Evolutionary conservation across 2,888 invertebrate genomes (phyloP), one percentile per base, ranked within the genome.

Genomic region (Lumbricus terrestris): DNA sequence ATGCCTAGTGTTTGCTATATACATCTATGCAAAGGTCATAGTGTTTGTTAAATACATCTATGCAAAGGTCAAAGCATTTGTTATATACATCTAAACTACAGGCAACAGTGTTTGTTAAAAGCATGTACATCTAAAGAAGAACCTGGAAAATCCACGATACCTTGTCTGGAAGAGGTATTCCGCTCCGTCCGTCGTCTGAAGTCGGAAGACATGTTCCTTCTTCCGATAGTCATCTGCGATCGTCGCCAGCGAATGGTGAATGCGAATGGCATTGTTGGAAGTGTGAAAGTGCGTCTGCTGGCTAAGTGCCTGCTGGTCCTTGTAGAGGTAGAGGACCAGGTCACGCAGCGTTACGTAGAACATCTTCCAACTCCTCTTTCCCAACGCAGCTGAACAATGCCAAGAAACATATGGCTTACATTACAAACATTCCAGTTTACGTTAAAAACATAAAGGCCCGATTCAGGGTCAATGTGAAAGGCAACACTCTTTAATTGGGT

Each of bases 351-450:
- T 98, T 95, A 98, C 98, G 96, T 98, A 99, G 96, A 98, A 98
- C 98, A 99, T 99, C 96, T 98, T 98, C 99, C 99, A 99, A 90
- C 98, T 98, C 93, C 99, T 97, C 94, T 98, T 98, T 88, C 99
- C 99, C 95, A 99, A 97, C 89, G 96, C 95, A 88, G 96, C 96
- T 96, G 93, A 29, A 92, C 69, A 69, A 69, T 16, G 4, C 3
- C 4, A 5, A 37, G 33, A 11, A 88, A 88, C 29, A n/a, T n/a
- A 6, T 11, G n/a, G n/a, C n/a, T 69, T n/a, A 69, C 29, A 69
- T 47, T 47, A 69, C 69, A 69, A 69, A 69, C n/a, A 69, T 29
- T 23, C 11, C 1, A 23, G 54, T 15, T 38, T 38, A 42, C 42
- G 15, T 42, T 42, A 42, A 6, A 16, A 11, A 42, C 18, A 42